Conservation (phyloP, 2,113 vertebrate species). For the Corythaeola cristata region DNA sequence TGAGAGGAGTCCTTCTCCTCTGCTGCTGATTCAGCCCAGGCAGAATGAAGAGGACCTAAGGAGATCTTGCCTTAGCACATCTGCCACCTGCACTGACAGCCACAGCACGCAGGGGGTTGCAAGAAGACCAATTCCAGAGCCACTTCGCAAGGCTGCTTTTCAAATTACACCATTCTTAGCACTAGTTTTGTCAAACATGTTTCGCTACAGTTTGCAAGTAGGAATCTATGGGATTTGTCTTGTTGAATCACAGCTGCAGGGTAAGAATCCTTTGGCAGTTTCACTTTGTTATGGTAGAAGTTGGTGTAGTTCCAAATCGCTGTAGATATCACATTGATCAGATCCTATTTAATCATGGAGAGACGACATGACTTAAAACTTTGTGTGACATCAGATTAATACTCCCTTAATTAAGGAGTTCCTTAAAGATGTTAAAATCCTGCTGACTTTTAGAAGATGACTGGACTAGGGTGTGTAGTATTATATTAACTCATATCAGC, state of each 20-base stretch:
- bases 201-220: not conserved
- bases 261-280: not conserved
- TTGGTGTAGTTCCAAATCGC: not conserved
- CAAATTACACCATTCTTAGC: not conserved
- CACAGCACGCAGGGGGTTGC: not conserved
- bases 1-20: not conserved
- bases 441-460: not conserved
- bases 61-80: not conserved
- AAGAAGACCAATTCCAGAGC: not conserved
- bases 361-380: not conserved
- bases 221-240: not conserved
- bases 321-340: not conserved
- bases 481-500: not conserved
- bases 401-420: not conserved
- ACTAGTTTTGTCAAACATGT: not conserved
- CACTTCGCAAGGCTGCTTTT: not conserved
- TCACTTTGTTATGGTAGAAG: not conserved
- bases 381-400: not conserved
- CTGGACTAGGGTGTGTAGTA: not conserved
- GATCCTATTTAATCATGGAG: not conserved
- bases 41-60: not conserved
- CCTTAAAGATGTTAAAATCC: not conserved
- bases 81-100: not conserved
- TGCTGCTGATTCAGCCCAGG: not conserved
- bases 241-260: not conserved